phyloP scores from a whole-genome alignment of 2,888 invertebrate species.

The Thumatha senex region DNA sequence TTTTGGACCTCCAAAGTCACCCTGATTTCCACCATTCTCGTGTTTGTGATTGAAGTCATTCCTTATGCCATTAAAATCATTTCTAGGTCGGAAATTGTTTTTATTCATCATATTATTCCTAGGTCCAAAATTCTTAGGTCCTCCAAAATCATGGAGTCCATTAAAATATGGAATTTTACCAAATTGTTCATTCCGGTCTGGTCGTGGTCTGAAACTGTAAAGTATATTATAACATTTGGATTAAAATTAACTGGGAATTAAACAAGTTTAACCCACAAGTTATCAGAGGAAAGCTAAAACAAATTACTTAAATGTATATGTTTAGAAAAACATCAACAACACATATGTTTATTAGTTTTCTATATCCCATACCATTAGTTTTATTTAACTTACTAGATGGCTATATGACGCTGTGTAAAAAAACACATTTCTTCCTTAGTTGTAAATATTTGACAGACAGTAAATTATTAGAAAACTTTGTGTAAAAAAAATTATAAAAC shows the following conservation, averaged over 20 bases:
- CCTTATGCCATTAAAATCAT: conserved; percentile 76
- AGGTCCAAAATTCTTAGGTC: conserved; percentile 77
- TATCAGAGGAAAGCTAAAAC: background rate
- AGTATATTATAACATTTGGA: conserved; percentile 26
- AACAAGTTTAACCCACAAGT: too few species aligned
- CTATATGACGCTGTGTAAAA: too few species aligned
- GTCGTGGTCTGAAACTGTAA: conserved; percentile 83
- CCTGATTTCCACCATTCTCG: conserved; percentile 63
- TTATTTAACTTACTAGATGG: too few species aligned
- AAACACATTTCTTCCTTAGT: too few species aligned
- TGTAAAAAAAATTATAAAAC: too few species aligned
- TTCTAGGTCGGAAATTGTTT: conserved; percentile 75
- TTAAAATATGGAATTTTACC: conserved; percentile 81
- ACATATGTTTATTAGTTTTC: too few species aligned
- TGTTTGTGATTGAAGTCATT: conserved; percentile 68
- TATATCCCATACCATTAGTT: too few species aligned
- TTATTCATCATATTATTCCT: conserved; percentile 70
- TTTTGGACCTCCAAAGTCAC: conserved; percentile 78
- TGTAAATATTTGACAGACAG: too few species aligned
- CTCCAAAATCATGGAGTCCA: conserved; percentile 75
- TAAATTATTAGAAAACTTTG: too few species aligned
- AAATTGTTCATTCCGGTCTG: conserved; percentile 86
- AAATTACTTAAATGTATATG: background rate
- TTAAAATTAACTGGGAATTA: background rate
- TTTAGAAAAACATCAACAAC: too few species aligned